Evolutionary conservation across 1,140 invertebrate genomes (phyloP), one percentile per base, ranked within the genome.

Genomic region (Laodelphax striatellus): DNA sequence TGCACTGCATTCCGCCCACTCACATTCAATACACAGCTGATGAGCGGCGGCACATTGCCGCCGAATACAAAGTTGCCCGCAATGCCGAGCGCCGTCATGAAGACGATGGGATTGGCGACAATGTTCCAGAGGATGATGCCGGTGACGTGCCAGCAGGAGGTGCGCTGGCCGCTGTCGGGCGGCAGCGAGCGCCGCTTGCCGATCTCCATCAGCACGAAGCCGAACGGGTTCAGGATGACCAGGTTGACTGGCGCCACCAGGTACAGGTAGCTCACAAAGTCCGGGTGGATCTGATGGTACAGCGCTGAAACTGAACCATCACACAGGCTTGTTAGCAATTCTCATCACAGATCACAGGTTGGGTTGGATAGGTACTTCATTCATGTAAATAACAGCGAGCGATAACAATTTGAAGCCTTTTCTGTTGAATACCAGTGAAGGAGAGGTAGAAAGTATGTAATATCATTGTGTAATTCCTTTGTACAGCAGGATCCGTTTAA

Each of bases 221-320:
- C 92, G 65, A 97, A 81, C 0, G 94, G 94, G 76, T 98, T 98
- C 16, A 98, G 76, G 62, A 97, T 85, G 2, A 91, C 86, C 34
- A 98, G 72, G 53, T 92, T 95, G 73, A 97, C 92, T 2, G 95
- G 94, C 21, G 93, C 93, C 79, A 97, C 83, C 9, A 98, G 75
- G 72, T 97, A 98, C 8, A 98, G 75, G 73, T 97, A 97, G 1
- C 83, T 81, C 1, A 91, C 79, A 79, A 91, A 97, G 68, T 95
- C 90, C 8, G 92, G 90, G 77, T 97, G 91, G 5, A 82, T 84
- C 58, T 80, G 77, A 65, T 81, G 77, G 71, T 90, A 90, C 6
- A 90, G 73, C 42, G 87, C 86, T 69, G 79, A 79, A 54, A 90
- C 86, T 89, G 69, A 61, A 82, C 57, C 83, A 55, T 28, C 46